Percentiles rank a stretch among this genome's conserved stretches.
Conservation (phyloP, 2,113 vertebrate genomes). For the Heliornis fulica region DNA sequence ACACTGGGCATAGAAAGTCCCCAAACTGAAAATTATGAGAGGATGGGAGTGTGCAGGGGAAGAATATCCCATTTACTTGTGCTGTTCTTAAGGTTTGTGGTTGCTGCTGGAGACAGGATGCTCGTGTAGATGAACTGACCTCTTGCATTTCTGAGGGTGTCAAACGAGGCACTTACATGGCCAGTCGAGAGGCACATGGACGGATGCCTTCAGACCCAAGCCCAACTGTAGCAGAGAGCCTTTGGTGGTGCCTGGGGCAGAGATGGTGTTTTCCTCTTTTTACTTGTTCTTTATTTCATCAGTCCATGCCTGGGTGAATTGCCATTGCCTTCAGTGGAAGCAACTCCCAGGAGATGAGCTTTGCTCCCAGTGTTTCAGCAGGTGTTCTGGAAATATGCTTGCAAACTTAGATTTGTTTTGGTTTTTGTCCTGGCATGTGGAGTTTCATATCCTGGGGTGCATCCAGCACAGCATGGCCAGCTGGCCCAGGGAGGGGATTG, state of each 20-base stretch:
- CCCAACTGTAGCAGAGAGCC: not conserved
- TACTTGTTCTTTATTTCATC: not conserved
- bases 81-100: not conserved
- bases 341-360: not conserved
- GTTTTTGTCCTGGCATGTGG: not conserved
- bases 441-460: no score
- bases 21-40: not conserved
- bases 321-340: not conserved
- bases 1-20: not conserved
- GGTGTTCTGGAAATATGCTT: not conserved
- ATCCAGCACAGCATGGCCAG: no score
- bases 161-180: not conserved
- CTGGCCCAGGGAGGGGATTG: no score
- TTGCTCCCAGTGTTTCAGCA: not conserved
- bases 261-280: not conserved
- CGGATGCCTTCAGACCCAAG: not conserved
- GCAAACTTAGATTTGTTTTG: not conserved
- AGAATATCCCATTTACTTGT: not conserved
- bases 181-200: not conserved
- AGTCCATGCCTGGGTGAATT: not conserved
- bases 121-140: not conserved
- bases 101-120: not conserved
- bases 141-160: not conserved
- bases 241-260: rapidly evolving
- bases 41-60: not conserved